Evolutionary conservation across 1,140 invertebrate genomes (phyloP).

Genomic region (Helicoverpa zea): DNA sequence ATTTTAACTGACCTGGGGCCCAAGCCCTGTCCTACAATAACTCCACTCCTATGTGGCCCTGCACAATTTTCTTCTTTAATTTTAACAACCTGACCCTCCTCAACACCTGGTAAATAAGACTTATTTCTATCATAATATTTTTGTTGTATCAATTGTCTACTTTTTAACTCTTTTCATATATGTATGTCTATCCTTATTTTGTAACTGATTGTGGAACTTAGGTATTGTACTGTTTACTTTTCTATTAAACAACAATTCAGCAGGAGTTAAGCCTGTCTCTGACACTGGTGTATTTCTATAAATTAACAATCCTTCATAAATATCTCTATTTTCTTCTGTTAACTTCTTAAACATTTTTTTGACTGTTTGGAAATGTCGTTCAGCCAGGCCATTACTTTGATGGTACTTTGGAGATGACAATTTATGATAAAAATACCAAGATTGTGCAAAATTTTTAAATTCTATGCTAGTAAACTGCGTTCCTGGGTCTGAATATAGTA

Average conservation of each 20-base stretch:
- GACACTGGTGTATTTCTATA: background rate
- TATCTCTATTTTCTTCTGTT: background rate
- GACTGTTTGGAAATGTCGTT: background rate
- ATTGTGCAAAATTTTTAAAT: background rate
- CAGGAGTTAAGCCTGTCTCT: background rate
- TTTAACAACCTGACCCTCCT: no score
- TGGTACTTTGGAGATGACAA: background rate
- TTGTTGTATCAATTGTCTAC: no score
- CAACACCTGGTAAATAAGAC: no score
- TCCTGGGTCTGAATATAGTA: background rate
- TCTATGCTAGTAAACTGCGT: background rate
- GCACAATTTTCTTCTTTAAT: no score
- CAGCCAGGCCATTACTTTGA: background rate
- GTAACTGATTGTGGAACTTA: no score
- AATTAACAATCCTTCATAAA: background rate
- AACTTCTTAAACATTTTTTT: background rate
- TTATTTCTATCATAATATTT: no score
- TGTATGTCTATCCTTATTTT: no score
- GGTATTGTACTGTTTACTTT: background rate
- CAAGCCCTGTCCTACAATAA: no score
- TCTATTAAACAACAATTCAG: constrained; percentile 5
- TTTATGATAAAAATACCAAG: background rate
- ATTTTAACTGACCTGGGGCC: no score
- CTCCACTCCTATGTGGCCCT: no score
- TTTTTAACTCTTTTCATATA: no score